These are phyloP conservation scores for Chlorodrepanis virens DNA, from an alignment of 2,113 vertebrate species.

Conservation along the genomic window DNA sequence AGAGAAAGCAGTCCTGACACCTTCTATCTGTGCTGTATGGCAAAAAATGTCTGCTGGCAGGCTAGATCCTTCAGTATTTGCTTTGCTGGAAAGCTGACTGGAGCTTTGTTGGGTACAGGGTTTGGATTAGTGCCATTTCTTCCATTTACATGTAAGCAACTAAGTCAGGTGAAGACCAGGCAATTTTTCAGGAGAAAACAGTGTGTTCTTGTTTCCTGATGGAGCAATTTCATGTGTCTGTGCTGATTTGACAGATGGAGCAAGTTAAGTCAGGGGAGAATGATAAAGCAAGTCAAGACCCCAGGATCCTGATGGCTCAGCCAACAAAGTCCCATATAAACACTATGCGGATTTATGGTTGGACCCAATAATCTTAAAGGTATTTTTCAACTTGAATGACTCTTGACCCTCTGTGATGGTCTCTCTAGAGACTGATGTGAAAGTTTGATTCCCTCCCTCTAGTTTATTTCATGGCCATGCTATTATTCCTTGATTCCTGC, in stretches of 20 bases:
- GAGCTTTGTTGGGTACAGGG: background rate
- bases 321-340: background rate
- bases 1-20: background rate
- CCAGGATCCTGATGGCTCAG: background rate
- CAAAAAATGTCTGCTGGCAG: background rate
- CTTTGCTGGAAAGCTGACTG: background rate
- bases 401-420: background rate
- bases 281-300: background rate
- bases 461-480: background rate
- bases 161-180: background rate
- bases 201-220: background rate
- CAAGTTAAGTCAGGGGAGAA: background rate
- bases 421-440: background rate
- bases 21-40: background rate
- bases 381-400: background rate
- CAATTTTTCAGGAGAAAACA: background rate
- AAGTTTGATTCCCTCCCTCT: background rate
- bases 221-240: background rate
- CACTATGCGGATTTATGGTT: background rate
- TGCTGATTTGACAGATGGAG: background rate
- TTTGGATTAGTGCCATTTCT: background rate
- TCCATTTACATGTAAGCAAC: background rate
- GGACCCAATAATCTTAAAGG: background rate
- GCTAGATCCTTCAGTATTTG: background rate
- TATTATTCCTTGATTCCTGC: background rate